Evolutionary conservation across 2,113 vertebrate genomes (phyloP).

Genomic region (Neomonachus schauinslandi): DNA sequence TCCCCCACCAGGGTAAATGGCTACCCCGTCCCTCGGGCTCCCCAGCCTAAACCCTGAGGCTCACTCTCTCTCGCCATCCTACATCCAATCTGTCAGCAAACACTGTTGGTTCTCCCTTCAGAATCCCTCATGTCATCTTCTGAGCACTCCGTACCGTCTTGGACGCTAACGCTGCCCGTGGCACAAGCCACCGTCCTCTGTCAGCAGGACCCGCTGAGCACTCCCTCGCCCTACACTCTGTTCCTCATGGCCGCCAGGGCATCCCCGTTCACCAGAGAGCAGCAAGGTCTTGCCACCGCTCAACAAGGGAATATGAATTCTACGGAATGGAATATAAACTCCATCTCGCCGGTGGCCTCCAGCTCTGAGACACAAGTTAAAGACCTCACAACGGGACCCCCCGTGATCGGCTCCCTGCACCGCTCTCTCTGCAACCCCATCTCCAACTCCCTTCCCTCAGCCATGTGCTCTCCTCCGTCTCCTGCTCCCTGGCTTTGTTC

Average conservation of each 20-base stretch:
- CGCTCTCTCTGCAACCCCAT: background rate
- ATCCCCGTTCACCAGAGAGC: background rate
- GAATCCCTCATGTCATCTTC: fast-evolving
- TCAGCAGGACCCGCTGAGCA: background rate
- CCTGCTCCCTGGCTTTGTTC: background rate
- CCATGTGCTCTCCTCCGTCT: background rate
- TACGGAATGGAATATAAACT: background rate
- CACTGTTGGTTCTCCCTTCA: background rate
- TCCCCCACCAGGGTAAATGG: no score
- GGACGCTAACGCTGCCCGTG: fast-evolving
- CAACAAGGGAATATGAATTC: background rate
- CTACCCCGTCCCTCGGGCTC: fast-evolving
- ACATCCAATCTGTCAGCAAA: background rate
- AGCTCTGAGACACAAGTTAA: background rate
- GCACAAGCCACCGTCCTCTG: background rate
- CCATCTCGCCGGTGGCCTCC: background rate
- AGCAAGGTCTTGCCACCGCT: background rate
- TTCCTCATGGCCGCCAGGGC: fast-evolving
- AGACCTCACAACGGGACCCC: background rate
- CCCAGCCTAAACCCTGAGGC: no score
- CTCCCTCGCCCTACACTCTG: no score
- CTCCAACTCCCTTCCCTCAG: no score
- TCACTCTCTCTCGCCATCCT: no score
- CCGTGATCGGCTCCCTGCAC: no score
- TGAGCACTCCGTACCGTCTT: fast-evolving